Percentiles rank a stretch among this genome's conserved stretches.
Evolutionary conservation across 2,113 vertebrate genomes (phyloP).

Genomic region (Coryphaenoides rupestris): DNA sequence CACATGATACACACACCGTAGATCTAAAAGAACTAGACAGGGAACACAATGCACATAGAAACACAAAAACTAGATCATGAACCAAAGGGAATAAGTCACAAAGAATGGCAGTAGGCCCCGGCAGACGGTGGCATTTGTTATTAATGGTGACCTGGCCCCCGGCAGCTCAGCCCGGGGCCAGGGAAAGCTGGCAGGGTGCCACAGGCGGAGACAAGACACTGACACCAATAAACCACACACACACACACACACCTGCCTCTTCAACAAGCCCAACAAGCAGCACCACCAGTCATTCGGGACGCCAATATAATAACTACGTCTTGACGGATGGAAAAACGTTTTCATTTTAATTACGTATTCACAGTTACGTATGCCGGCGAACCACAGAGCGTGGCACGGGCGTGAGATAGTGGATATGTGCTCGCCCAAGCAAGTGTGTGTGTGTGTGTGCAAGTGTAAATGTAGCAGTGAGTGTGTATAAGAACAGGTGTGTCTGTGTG

Average conservation of each 20-base stretch:
- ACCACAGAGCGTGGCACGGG: too few relatives aligned
- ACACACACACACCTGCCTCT: neutral
- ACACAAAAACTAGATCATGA: too few relatives aligned
- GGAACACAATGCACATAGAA: too few relatives aligned
- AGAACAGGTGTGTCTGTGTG: constrained; percentile 8
- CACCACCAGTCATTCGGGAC: too few relatives aligned
- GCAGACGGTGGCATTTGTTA: constrained; percentile 75
- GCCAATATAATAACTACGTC: too few relatives aligned
- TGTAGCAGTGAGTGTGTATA: neutral
- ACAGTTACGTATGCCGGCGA: too few relatives aligned
- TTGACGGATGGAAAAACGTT: too few relatives aligned
- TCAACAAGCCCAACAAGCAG: too few relatives aligned
- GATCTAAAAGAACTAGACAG: too few relatives aligned
- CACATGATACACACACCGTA: too few relatives aligned
- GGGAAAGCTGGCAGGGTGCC: constrained; percentile 30
- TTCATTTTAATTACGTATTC: constrained; percentile 50
- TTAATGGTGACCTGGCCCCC: constrained; percentile 66
- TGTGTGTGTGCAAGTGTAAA: neutral
- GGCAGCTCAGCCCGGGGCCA: constrained; percentile 43
- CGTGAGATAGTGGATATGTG: constrained; percentile 3
- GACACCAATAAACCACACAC: constrained; percentile 22
- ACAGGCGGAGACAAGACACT: constrained; percentile 11
- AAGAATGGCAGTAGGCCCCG: too few relatives aligned
- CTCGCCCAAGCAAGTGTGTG: constrained; percentile 7
- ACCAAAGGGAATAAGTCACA: too few relatives aligned